Evolutionary conservation across 2,888 invertebrate genomes (phyloP).

Genomic region (Orthosia gracilis): DNA sequence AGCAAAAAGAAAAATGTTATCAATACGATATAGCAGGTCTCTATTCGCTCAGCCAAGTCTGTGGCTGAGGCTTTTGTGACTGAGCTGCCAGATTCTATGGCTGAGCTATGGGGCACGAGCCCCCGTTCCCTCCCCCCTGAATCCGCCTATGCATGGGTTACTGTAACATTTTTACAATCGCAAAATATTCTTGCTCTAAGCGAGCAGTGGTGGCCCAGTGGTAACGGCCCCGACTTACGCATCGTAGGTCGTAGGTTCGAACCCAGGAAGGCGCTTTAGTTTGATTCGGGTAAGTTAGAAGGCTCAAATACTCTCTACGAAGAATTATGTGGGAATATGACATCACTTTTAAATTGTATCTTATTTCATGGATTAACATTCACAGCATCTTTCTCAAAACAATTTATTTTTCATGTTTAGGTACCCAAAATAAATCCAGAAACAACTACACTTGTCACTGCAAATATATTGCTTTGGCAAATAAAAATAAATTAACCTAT

Average conservation of each 20-base stretch:
- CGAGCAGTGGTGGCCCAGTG: no score
- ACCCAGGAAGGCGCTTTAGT: no score
- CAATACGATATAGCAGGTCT: no score
- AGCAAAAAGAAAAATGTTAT: no score
- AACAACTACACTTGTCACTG: constrained; percentile 22
- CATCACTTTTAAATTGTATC: background rate
- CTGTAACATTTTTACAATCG: background rate
- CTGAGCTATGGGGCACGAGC: no score
- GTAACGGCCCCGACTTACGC: no score
- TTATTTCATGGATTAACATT: background rate
- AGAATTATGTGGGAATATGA: background rate
- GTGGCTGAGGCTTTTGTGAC: no score
- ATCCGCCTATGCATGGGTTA: background rate
- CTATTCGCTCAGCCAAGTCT: no score
- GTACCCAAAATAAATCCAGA: constrained; percentile 10
- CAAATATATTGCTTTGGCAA: constrained; percentile 21
- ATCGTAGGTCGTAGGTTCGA: no score
- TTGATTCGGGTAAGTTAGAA: background rate
- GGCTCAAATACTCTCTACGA: background rate
- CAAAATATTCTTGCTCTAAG: background rate
- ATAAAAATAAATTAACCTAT: constrained; percentile 29
- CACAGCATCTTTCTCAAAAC: background rate
- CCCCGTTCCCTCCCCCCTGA: no score
- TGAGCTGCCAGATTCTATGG: no score
- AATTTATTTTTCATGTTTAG: constrained; percentile 21